Evolutionary conservation across 2,888 invertebrate species (phyloP).

Genomic region (Leptinotarsa tumamoca): DNA sequence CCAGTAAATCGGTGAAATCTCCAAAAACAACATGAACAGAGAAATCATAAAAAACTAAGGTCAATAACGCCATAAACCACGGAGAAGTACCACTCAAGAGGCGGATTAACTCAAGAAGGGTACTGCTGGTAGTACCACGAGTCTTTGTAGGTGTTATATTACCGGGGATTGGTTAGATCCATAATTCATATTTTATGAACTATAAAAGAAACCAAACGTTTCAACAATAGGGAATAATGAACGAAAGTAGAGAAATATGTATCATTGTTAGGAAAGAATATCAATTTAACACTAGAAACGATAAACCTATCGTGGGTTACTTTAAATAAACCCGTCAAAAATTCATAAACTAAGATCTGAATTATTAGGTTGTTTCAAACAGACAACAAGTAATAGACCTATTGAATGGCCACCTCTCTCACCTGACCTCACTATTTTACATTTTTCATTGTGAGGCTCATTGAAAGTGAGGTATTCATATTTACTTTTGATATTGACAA

Average conservation of each 20-base stretch:
- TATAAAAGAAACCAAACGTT: conserved; percentile 11
- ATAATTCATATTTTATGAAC: conserved; percentile 21
- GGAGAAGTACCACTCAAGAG: conserved; percentile 8
- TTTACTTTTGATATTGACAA: too few species aligned
- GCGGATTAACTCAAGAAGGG: conserved; percentile 22
- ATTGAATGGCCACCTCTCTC: too few species aligned
- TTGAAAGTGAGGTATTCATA: too few species aligned
- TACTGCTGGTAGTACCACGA: conserved; percentile 3
- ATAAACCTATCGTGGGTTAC: neutral
- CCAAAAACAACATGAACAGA: neutral
- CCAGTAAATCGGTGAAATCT: neutral
- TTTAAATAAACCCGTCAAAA: too few species aligned
- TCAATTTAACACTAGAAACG: neutral
- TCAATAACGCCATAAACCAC: conserved; percentile 3
- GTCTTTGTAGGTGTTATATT: conserved; percentile 21
- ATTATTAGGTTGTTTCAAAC: too few species aligned
- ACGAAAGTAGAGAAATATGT: conserved; percentile 12
- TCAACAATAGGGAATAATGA: conserved; percentile 6
- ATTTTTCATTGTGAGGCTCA: too few species aligned
- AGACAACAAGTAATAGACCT: too few species aligned
- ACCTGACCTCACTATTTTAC: too few species aligned
- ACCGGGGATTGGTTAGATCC: neutral
- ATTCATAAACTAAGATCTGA: too few species aligned
- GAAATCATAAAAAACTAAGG: conserved; percentile 1
- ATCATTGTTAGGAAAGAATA: neutral